A percentile compares a stretch with the other conserved stretches of the same genome.
phyloP scores from a whole-genome alignment of 1,140 invertebrate species.

The Brachionus calyciflorus region DNA sequence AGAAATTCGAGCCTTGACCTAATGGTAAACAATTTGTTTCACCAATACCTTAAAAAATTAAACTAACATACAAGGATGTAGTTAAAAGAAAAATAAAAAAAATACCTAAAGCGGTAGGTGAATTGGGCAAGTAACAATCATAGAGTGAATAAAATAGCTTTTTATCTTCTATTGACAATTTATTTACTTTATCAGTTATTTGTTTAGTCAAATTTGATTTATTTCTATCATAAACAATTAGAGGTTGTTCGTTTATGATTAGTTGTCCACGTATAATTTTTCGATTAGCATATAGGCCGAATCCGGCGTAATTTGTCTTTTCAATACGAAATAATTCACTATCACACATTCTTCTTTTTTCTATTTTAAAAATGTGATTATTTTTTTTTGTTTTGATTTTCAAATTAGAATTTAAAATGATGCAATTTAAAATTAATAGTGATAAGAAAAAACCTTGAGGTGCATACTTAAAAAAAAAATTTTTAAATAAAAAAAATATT shows the following conservation, averaged over 20 bases:
- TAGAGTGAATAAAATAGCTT: not conserved
- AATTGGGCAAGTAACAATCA: conserved; percentile 14
- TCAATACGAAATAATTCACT: not conserved
- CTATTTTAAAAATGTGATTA: too few relatives aligned
- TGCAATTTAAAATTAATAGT: too few relatives aligned
- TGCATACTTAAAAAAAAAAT: too few relatives aligned
- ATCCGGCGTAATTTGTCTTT: not conserved
- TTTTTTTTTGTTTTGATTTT: too few relatives aligned
- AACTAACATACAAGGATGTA: not conserved
- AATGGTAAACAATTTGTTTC: conserved; percentile 36
- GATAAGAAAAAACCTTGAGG: too few relatives aligned
- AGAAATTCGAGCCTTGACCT: not conserved
- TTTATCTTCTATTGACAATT: conserved; percentile 23
- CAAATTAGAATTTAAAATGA: too few relatives aligned
- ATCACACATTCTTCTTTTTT: too few relatives aligned
- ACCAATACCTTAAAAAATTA: not conserved
- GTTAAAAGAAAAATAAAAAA: not conserved
- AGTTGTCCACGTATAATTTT: conserved; percentile 21
- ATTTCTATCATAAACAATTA: not conserved
- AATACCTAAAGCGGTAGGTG: not conserved
- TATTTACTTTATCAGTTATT: not conserved
- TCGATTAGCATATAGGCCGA: not conserved
- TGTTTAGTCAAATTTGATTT: not conserved
- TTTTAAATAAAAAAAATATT: too few relatives aligned
- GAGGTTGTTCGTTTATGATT: conserved; percentile 18